phyloP scores from a whole-genome alignment of 2,888 invertebrate genomes.

The Epiperipatus broadwayi region DNA sequence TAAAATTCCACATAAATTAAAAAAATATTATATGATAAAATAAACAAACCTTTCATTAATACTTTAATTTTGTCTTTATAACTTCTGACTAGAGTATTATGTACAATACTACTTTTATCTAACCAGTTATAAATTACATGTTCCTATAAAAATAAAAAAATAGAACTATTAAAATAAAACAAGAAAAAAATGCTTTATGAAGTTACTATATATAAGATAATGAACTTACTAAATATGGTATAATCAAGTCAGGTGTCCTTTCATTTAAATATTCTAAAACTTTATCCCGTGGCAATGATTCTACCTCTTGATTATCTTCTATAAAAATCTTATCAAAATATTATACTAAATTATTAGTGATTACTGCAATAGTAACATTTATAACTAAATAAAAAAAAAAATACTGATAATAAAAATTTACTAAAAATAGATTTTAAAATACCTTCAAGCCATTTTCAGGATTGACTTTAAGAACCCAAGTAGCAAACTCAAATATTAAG shows the following conservation, averaged over 20 bases:
- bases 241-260: constrained; percentile 54
- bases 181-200: neutral
- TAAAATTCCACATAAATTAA: neutral
- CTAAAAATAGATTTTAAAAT: constrained; percentile 7
- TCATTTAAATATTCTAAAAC: constrained; percentile 66
- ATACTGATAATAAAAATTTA: neutral
- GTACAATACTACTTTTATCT: constrained; percentile 62
- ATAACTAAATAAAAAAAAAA: constrained; percentile 9
- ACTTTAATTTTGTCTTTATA: constrained; percentile 75
- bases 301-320: constrained; percentile 60
- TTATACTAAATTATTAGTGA: constrained; percentile 6
- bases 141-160: constrained; percentile 38
- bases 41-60: too few species aligned
- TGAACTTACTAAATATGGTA: constrained; percentile 55
- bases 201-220: constrained; percentile 10
- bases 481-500: constrained; percentile 77
- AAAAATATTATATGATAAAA: too few species aligned
- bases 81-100: constrained; percentile 72
- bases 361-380: neutral
- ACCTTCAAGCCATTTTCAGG: constrained; percentile 67
- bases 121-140: constrained; percentile 78
- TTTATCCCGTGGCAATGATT: constrained; percentile 64
- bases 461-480: constrained; percentile 68
- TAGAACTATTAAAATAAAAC: neutral
- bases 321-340: constrained; percentile 44